Evolutionary conservation across 1,140 invertebrate species (phyloP), one percentile per base, ranked within the genome.

Genomic region (Cydia fagiglandana): DNA sequence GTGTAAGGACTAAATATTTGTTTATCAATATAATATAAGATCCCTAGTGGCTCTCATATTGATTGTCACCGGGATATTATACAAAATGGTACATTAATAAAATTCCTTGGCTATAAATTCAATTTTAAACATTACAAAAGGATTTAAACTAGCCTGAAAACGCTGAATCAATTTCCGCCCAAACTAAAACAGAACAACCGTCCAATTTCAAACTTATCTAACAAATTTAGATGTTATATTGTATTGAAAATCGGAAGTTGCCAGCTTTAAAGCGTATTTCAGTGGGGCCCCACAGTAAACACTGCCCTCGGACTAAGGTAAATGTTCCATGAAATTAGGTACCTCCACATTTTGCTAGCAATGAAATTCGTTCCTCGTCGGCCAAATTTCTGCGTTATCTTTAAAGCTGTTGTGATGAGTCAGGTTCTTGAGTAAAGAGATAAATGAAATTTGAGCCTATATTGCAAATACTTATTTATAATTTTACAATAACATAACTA

Each of bases 321-420:
- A 87, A 87, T 87, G 86, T 84, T 81, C 84, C 86, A 85, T 87
- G 85, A 86, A 85, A 87, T 87, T 87, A 61, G 56, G 56, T 61
- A 86, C 83, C 84, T 82, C 81, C 80, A 81, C 81, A 80, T 83
- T 86, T 87, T 83, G 78, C 79, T 76, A 79, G 81, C 83, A 83
- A 83, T 84, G 81, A 84, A 84, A 83, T 81, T 81, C 81, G 80
- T 81, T 83, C 83, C 78, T 80, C 79, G 74, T 73, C 38, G 77
- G 77, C 81, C 80, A 82, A 53, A 83, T 83, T 84, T 79, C 78
- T 73, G 77, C 80, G 77, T 81, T 84, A 83, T 82, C 78, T 78
- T 74, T 75, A 78, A 79, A 79, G 73, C 66, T 70, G n/a, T n/a
- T n/a, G n/a, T n/a, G n/a, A n/a, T n/a, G n/a, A n/a, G n/a, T n/a